Percentiles rank a stretch among this genome's conserved stretches.
Conservation (phyloP, 2,797 vertebrate genomes). For the Gouania willdenowi region DNA sequence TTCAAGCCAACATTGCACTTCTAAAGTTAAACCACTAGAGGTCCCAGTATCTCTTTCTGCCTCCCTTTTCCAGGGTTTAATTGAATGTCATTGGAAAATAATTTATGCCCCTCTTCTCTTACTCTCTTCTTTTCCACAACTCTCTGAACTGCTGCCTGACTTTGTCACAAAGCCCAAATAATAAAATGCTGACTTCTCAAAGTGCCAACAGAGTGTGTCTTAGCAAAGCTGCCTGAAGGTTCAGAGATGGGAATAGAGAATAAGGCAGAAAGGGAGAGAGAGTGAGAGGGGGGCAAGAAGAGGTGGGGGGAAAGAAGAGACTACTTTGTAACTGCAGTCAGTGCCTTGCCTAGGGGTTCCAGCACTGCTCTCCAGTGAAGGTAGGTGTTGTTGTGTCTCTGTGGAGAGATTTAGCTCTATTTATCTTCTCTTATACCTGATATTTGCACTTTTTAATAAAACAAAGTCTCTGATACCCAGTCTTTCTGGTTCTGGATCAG, state of each 20-base stretch:
- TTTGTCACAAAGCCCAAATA: slow-evolving; percentile 48
- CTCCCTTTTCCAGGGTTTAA: neutral
- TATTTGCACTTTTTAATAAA: too few relatives aligned
- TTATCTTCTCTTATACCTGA: too few relatives aligned
- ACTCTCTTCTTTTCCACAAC: neutral
- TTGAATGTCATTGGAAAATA: slow-evolving; percentile 27
- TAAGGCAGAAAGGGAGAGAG: neutral
- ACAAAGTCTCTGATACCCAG: too few relatives aligned
- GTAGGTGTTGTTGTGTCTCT: slow-evolving; percentile 56
- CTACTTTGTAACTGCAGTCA: slow-evolving; percentile 45
- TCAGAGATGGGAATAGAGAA: neutral
- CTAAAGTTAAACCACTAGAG: slow-evolving; percentile 31
- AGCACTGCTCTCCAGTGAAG: slow-evolving; percentile 68
- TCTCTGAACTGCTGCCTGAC: neutral
- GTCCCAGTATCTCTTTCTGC: slow-evolving; percentile 11
- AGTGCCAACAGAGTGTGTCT: slow-evolving; percentile 49
- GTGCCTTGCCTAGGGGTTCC: slow-evolving; percentile 54
- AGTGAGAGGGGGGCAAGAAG: neutral
- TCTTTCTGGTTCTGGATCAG: too few relatives aligned
- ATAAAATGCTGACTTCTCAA: slow-evolving; percentile 70
- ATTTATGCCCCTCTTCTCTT: slow-evolving; percentile 13
- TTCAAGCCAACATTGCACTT: neutral
- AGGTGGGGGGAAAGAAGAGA: slow-evolving; percentile 9
- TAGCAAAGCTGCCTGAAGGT: too few relatives aligned
- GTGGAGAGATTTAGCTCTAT: too few relatives aligned